Base-by-base conservation (phyloP, 2,888 invertebrate genomes). In the Hofmannophila pseudospretella region DNA sequence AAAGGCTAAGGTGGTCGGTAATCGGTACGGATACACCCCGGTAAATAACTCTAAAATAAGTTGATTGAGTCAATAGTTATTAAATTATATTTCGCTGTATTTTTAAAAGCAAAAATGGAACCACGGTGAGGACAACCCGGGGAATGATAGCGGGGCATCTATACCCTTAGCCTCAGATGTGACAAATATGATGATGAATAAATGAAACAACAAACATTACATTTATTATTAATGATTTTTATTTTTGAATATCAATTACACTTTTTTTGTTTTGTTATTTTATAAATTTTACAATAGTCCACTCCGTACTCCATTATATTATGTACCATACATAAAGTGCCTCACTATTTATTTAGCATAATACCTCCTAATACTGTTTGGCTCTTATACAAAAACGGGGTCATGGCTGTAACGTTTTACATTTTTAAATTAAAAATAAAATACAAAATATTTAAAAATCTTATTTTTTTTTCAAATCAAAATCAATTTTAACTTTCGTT, bases 171-270 rank as follows among this genome's bases (percentile, higher is more conserved):
- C n/a, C n/a, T n/a, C n/a, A n/a, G n/a, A n/a, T n/a, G n/a, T n/a
- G n/a, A n/a, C n/a, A n/a, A n/a, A n/a, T n/a, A n/a, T n/a, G n/a
- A n/a, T n/a, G n/a, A n/a, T n/a, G n/a, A n/a, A 7, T 5, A 32
- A 70, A 61, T 61, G 39, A 70, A 68, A 66, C 54, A 32, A 39
- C 47, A 22, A n/a, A 31, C 9, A 12, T 28, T 76, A 80, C 79
- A 80, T 80, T 79, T 78, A 80, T 68, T 76, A 71, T 66, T 78
- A 75, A 71, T 75, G 69, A 74, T 67, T 76, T n/a, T 77, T 73
- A 75, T 79, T 72, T 56, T 75, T 72, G 70, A 79, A 78, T 80
- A 76, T 75, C 76, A 79, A 79, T 79, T 79, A 79, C 79, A 77
- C 64, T 68, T 70, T 67, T 61, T 51, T 12, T 55, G 68, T 73